Evolutionary conservation across 2,888 invertebrate species (phyloP).

Genomic region (Slavum lentiscoides): DNA sequence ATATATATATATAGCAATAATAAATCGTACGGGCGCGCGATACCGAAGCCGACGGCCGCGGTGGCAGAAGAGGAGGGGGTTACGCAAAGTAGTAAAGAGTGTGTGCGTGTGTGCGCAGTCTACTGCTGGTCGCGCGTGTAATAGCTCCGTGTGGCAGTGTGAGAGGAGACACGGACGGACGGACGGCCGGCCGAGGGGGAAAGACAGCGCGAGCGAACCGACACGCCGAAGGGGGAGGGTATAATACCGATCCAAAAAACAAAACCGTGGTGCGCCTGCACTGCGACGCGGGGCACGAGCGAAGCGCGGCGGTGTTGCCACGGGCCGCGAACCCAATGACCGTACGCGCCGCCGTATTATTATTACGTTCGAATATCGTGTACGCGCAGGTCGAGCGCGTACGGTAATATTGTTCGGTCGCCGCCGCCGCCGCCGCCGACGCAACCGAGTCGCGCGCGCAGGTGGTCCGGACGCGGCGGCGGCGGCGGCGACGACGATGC

Average conservation of each 20-base stretch:
- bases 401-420: constrained; percentile 28
- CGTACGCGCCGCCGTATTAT: not conserved
- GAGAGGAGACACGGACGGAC: not conserved
- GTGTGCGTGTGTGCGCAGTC: not conserved
- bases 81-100: constrained; percentile 12
- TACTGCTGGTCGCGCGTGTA: too few species aligned
- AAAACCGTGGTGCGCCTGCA: constrained; percentile 33
- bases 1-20: constrained; percentile 21
- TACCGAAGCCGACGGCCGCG: constrained; percentile 10
- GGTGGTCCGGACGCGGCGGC: constrained; percentile 45
- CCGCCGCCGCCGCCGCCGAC: too few species aligned
- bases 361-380: not conserved
- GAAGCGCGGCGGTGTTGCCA: constrained; percentile 36
- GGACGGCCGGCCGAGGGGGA: not conserved
- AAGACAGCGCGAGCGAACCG: not conserved
- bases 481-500: constrained; percentile 11
- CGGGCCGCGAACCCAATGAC: constrained; percentile 41
- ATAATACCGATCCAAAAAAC: constrained; percentile 47
- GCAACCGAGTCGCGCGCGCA: constrained; percentile 11
- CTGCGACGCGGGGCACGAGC: constrained; percentile 40
- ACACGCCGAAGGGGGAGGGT: not conserved
- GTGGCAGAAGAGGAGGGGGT: constrained; percentile 1
- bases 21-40: constrained; percentile 42
- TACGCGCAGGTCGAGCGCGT: not conserved
- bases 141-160: too few species aligned